A percentile compares a stretch with the other conserved stretches of the same genome.
These are phyloP conservation scores for Agapornis canus DNA, from an alignment of 2,797 vertebrate species.

Conservation along the genomic window DNA sequence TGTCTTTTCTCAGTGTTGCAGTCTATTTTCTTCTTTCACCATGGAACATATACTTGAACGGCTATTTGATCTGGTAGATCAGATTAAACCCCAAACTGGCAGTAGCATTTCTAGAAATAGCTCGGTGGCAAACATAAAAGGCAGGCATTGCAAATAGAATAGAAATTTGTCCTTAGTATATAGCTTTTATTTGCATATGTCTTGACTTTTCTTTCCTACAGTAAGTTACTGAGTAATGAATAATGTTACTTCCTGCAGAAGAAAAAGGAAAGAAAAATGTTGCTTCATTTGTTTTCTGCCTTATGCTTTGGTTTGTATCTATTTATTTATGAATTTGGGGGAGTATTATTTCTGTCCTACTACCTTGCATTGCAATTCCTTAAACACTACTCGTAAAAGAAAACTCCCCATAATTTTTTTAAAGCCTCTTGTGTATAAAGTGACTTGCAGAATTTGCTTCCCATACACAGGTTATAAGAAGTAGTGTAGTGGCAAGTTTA, in stretches of 20 bases:
- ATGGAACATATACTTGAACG: conserved; percentile 35
- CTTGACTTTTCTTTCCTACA: neutral
- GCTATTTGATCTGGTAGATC: conserved; percentile 69
- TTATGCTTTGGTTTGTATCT: neutral
- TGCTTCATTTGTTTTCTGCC: neutral
- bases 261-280: neutral
- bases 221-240: neutral
- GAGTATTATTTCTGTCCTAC: neutral
- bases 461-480: neutral
- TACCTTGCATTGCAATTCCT: neutral
- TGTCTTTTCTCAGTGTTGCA: neutral
- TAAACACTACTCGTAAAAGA: neutral
- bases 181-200: neutral
- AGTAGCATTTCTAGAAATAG: conserved; percentile 69
- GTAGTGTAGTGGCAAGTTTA: neutral
- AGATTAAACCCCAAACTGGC: conserved; percentile 46
- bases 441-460: neutral
- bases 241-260: neutral
- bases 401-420: neutral
- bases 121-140: conserved; percentile 1
- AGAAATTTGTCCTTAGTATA: neutral
- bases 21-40: conserved; percentile 26
- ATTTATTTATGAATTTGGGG: neutral
- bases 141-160: conserved; percentile 20
- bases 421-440: neutral